These are phyloP conservation scores for Ennomos erosarius DNA, from an alignment of 2,888 invertebrate genomes.

Conservation along the genomic window DNA sequence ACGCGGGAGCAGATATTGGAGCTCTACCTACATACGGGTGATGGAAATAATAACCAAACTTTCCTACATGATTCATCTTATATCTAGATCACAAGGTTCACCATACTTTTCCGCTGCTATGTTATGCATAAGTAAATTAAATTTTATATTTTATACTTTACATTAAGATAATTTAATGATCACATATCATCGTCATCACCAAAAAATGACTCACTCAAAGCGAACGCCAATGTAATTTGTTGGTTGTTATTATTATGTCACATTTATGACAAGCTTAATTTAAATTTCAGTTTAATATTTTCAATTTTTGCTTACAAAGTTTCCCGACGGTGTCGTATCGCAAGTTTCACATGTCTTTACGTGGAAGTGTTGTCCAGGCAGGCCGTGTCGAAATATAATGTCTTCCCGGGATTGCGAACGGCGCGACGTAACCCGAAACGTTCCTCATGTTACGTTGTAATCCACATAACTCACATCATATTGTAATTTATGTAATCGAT, in stretches of 20 bases:
- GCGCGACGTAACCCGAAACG: conserved; percentile 67
- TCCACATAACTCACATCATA: conserved; percentile 45
- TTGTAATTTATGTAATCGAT: conserved; percentile 49
- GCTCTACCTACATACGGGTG: background rate
- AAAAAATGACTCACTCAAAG: too few species aligned
- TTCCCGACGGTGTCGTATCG: conserved; percentile 36
- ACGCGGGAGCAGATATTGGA: too few species aligned
- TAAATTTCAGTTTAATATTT: too few species aligned
- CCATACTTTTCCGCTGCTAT: conserved; percentile 8
- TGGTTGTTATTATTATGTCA: too few species aligned
- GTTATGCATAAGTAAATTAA: background rate
- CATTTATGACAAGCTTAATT: too few species aligned
- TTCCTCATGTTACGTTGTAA: conserved; percentile 62
- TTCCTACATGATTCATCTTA: conserved; percentile 4
- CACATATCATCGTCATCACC: too few species aligned
- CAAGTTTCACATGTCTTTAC: conserved; percentile 69
- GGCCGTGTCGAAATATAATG: conserved; percentile 72
- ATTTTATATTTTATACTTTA: background rate
- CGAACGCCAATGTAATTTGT: too few species aligned
- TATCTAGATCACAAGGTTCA: conserved; percentile 9
- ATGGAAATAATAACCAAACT: conserved; percentile 14
- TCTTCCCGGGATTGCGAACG: conserved; percentile 70
- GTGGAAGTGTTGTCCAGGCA: conserved; percentile 60
- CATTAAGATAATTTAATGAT: background rate
- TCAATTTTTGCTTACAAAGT: too few species aligned